A percentile compares a stretch with the other conserved stretches of the same genome.
Conservation (phyloP, 2,113 vertebrate genomes). For the Cephalopterus ornatus region DNA sequence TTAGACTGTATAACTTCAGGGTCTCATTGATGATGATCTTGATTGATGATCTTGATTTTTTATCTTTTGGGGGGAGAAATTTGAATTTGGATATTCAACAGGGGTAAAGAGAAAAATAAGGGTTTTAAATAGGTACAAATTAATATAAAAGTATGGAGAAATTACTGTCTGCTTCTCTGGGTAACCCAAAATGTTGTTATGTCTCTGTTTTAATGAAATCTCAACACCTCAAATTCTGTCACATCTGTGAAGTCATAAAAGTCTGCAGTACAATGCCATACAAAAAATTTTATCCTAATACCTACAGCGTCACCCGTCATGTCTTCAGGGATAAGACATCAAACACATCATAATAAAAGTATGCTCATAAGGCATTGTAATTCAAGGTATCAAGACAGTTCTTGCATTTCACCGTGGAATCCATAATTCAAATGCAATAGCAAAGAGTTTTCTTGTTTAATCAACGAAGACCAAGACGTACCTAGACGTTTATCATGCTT, state of each 20-base stretch:
- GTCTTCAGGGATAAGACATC: not conserved
- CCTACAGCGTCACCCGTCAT: not conserved
- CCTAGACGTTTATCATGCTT: rapidly evolving
- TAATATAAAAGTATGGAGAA: not conserved
- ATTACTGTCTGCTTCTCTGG: rapidly evolving
- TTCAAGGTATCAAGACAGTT: not conserved
- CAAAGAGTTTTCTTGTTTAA: not conserved
- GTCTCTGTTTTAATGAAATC: not conserved
- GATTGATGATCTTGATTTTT: not conserved
- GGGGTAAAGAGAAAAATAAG: not conserved
- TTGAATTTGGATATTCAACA: not conserved
- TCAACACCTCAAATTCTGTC: not conserved
- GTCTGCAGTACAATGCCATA: not conserved
- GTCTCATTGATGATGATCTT: not conserved
- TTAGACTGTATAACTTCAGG: not conserved
- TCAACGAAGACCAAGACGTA: not conserved
- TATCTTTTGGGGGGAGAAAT: rapidly evolving
- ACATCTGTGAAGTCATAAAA: not conserved
- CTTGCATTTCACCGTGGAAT: not conserved
- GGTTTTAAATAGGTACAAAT: not conserved
- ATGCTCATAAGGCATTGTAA: not conserved
- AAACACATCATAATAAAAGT: not conserved
- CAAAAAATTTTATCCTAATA: not conserved
- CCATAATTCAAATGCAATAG: not conserved
- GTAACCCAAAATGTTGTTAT: not conserved